phyloP scores from a whole-genome alignment of 2,113 vertebrate species.

The Chionis minor region DNA sequence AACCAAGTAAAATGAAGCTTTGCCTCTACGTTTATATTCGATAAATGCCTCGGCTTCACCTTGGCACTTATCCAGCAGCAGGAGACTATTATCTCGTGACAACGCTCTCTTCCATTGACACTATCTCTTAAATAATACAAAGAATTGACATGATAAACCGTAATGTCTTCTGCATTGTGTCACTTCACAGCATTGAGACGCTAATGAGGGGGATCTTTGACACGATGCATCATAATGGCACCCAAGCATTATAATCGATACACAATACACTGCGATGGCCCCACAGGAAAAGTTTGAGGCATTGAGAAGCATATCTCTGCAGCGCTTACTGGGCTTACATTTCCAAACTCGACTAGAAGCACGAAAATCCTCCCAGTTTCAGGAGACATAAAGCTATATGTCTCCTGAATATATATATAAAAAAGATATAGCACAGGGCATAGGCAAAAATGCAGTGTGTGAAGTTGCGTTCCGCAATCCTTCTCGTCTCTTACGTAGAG shows the following conservation, averaged over 20 bases:
- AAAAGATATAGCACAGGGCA: neutral
- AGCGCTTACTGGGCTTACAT: neutral
- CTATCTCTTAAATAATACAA: conserved; percentile 53
- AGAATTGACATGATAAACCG: conserved; percentile 32
- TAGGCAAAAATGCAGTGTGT: neutral
- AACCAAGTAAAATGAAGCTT: conserved; percentile 17
- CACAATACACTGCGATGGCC: neutral
- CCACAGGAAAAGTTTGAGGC: neutral
- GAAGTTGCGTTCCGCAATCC: neutral
- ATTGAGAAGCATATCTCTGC: neutral
- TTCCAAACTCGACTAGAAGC: neutral
- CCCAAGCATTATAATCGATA: neutral
- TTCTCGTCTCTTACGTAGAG: neutral
- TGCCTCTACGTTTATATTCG: conserved; percentile 21
- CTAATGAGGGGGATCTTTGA: conserved; percentile 30
- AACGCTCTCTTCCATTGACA: conserved; percentile 17
- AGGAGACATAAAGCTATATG: neutral
- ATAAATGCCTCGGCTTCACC: conserved; percentile 2
- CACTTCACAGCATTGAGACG: conserved; percentile 10
- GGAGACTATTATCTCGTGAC: conserved; percentile 45
- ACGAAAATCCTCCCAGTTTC: neutral
- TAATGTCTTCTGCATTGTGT: conserved; percentile 16
- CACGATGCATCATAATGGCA: neutral
- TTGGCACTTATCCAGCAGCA: conserved; percentile 45
- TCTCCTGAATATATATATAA: neutral